A percentile compares a stretch with the other conserved stretches of the same genome.
Conservation (phyloP, 2,888 invertebrate species). For the Mythimna vitellina region DNA sequence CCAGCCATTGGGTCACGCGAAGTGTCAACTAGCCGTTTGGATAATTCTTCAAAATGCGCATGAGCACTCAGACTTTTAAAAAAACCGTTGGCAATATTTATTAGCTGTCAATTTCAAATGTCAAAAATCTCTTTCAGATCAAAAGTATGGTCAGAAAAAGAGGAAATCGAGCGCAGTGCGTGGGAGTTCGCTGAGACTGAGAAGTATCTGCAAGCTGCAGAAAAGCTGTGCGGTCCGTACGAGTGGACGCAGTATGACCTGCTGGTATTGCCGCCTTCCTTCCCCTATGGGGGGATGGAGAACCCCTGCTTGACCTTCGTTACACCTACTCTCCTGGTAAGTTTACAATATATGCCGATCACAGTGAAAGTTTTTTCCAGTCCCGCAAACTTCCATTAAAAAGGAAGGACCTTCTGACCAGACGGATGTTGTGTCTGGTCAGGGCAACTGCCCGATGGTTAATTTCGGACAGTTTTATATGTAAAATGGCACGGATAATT, state of each 20-base stretch:
- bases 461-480: too few species aligned
- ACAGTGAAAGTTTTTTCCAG: too few species aligned
- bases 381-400: too few species aligned
- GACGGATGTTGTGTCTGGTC: too few species aligned
- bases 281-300: constrained; percentile 99
- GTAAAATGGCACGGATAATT: too few species aligned
- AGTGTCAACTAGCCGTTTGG: too few species aligned
- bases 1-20: too few species aligned
- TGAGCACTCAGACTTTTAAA: too few species aligned
- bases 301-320: constrained; percentile 99
- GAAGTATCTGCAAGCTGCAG: constrained; percentile 95
- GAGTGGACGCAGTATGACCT: constrained; percentile 97
- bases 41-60: too few species aligned
- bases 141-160: constrained; percentile 97
- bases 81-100: too few species aligned
- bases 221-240: constrained; percentile 96
- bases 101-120: not conserved
- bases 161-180: constrained; percentile 95
- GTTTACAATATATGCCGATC: constrained; percentile 47
- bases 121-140: constrained; percentile 85
- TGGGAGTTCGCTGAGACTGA: constrained; percentile 98
- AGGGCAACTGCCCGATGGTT: too few species aligned
- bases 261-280: constrained; percentile 97
- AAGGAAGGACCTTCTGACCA: too few species aligned
- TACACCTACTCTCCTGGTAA: constrained; percentile 96